Evolutionary conservation across 2,888 invertebrate species (phyloP), one percentile per base, ranked within the genome.

Genomic region (Pammene aurita): DNA sequence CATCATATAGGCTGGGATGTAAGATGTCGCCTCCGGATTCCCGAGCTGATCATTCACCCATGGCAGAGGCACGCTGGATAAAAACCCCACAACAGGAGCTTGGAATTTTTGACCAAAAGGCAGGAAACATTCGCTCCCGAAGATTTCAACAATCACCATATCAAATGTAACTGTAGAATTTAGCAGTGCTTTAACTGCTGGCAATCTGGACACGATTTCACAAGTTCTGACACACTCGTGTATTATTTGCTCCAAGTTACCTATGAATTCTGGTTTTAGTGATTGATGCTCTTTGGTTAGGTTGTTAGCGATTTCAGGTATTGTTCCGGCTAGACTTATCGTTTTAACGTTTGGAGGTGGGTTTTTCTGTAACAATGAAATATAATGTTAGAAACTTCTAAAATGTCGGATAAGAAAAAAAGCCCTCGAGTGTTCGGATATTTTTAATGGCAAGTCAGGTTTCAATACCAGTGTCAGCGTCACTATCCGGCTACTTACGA

Each of bases 41-140:
- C 93, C 94, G 54, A 94, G 79, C 66, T 93, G 90, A 41, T 92
- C 91, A 67, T 92, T 91, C 6, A 92, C 86, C 94, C 94, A 94
- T 0, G 94, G 94, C 50, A 94, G 79, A 6, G 93, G 88, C 0
- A 93, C 90, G 71, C 93, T 94, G 0, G 93, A 93, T 1, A 93
- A 86, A 2, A 93, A 81, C 0, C 93, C 93, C 1, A 94, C 87
- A 0, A 93, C 87, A 0, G 94, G 94, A 1, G 93, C 91, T 63
- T 90, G 85, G 66, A 94, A 93, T 73, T 89, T 85, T 72, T 89
- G 85, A 0, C 93, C 94, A 16, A 94, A 87, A 0, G 94, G 94
- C 34, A 94, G 84, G 68, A 94, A 93, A 72, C 94, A 94, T 74
- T 94, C 94, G 16, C 93, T 91, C 7, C 93, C 93, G 72, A 94